Evolutionary conservation across 1,140 invertebrate genomes (phyloP).

Genomic region (Drosophila funebris): DNA sequence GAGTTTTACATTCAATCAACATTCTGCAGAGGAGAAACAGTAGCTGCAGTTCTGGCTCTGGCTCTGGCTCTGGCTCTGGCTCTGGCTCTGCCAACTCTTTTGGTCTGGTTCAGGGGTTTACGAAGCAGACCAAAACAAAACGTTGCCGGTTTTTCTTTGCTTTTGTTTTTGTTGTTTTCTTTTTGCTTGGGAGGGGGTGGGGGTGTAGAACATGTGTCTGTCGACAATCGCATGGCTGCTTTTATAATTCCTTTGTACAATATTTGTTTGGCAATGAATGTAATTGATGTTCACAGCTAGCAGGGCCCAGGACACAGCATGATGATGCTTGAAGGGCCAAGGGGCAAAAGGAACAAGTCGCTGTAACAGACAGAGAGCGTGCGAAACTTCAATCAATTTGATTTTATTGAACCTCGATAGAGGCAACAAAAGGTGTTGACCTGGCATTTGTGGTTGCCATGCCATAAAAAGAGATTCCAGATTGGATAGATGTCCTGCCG

Average conservation of each 20-base stretch:
- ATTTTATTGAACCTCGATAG: slow-evolving; percentile 52
- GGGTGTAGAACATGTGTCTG: slow-evolving; percentile 45
- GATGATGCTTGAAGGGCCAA: not conserved
- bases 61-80: slow-evolving; percentile 17
- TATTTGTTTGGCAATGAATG: slow-evolving; percentile 71
- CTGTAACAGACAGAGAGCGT: slow-evolving; percentile 36
- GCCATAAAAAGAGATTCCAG: slow-evolving; percentile 15
- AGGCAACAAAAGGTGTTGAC: slow-evolving; percentile 53
- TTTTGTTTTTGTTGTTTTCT: not conserved
- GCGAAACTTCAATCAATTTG: slow-evolving; percentile 60
- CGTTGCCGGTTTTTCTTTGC: not conserved
- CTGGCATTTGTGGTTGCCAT: slow-evolving; percentile 45
- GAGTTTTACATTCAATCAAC: slow-evolving; percentile 57
- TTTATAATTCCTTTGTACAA: slow-evolving; percentile 72
- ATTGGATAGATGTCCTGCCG: not conserved
- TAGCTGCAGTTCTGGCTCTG: slow-evolving; percentile 7
- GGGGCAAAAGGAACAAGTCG: slow-evolving; percentile 13
- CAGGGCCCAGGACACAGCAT: not conserved
- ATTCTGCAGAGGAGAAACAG: slow-evolving; percentile 21
- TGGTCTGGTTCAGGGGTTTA: slow-evolving; percentile 17
- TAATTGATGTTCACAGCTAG: slow-evolving; percentile 67
- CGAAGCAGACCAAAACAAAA: slow-evolving; percentile 58
- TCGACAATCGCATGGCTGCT: slow-evolving; percentile 49
- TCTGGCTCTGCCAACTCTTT: slow-evolving; percentile 15
- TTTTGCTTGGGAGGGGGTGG: not conserved